Base-by-base conservation (phyloP, 2,113 vertebrate genomes). In the Lutjanus erythropterus region DNA sequence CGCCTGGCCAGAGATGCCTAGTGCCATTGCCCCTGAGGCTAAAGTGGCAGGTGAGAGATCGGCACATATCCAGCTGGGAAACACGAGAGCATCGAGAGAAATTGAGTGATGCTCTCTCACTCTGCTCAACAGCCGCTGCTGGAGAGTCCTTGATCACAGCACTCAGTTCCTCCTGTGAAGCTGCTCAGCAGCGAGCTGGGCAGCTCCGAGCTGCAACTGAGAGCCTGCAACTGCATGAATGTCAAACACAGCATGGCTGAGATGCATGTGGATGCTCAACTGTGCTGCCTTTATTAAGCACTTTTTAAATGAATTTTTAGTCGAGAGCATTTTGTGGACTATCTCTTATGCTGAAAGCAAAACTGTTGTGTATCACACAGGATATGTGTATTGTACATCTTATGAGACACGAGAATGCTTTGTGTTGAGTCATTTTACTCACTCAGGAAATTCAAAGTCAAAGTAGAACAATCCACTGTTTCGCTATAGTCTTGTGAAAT, bases 231-330 rank as follows among this genome's bases (percentile, higher is more conserved):
- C 66, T 71, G 64, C 33, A 49, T 42, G 46, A 65, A 49, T 78
- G 59, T 74, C 65, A 66, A 27, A 44, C 53, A 42, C 71, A 79
- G 35, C 53, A 66, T 31, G 44, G 53, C 37, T 66, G 19, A 60
- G 49, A 39, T 33, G 10, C 2, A 44, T 29, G 25, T 39, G 50
- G 64, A 41, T 2, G 10, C 39, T 55, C 12, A 9, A 29, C 67
- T 5, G 16, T n/a, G 25, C n/a, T 39, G 3, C 11, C 19, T 52
- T 50, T 46, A 23, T 52, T 18, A 1, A 65, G 18, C 11, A 9
- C 33, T 25, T 33, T 39, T 69, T 6, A 39, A 71, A 37, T 27
- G 0, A 46, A 7, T 6, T 12, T 23, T 42, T 74, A 9, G 10
- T 1, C 16, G 12, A 11, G 18, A 46, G n/a, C 1, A 33, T n/a